A percentile compares a stretch with the other conserved stretches of the same genome.
Evolutionary conservation across 2,113 vertebrate species (phyloP).

Genomic region (Redunca redunca): DNA sequence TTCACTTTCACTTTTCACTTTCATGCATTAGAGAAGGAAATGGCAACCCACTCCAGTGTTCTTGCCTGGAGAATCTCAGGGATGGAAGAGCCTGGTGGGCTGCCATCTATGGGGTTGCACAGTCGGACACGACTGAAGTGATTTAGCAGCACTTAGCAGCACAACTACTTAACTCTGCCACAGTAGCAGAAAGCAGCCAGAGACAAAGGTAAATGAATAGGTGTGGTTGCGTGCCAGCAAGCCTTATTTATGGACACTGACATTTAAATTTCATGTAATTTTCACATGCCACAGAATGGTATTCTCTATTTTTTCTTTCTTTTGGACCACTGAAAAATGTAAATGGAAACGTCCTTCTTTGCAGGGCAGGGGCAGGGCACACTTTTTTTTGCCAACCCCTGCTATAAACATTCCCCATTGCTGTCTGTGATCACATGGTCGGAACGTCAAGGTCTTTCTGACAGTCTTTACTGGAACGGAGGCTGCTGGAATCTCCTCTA

Average conservation of each 20-base stretch:
- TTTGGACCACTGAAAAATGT: not conserved
- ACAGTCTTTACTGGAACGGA: not conserved
- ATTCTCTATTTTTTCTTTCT: not conserved
- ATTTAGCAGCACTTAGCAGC: no score
- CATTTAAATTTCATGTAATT: not conserved
- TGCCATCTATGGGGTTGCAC: no score
- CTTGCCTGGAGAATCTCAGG: no score
- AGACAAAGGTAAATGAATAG: rapidly evolving
- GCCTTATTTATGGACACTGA: not conserved
- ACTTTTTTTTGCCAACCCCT: not conserved
- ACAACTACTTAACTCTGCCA: no score
- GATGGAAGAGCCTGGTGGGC: no score
- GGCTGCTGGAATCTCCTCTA: not conserved
- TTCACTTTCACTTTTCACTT: no score
- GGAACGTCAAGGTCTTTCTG: not conserved
- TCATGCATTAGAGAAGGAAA: no score
- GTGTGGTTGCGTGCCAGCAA: not conserved
- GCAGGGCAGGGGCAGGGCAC: not conserved
- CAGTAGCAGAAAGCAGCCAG: rapidly evolving
- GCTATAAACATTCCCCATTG: no score
- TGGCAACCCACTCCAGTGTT: no score
- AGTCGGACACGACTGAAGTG: no score
- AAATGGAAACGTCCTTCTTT: not conserved
- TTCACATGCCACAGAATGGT: rapidly evolving
- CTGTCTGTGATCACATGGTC: not conserved